A percentile compares a stretch with the other conserved stretches of the same genome.
phyloP scores from a whole-genome alignment of 2,888 invertebrate species.

The Sussaba pulchella region DNA sequence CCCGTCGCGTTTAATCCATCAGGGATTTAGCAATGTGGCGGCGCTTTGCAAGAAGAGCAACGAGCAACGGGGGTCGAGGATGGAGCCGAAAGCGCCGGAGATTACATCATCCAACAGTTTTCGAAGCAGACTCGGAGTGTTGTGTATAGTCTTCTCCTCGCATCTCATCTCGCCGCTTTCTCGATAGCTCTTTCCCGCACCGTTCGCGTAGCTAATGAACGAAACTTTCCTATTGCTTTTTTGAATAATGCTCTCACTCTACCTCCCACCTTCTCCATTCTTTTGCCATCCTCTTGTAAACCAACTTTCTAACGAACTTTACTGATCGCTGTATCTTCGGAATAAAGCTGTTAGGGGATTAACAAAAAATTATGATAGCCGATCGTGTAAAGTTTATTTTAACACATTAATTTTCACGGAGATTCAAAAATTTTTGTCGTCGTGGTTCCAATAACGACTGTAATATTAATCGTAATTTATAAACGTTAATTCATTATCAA shows the following conservation, averaged over 20 bases:
- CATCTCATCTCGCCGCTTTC: conserved; percentile 34
- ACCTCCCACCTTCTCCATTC: conserved; percentile 22
- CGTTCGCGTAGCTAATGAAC: conserved; percentile 71
- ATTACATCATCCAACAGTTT: conserved; percentile 64
- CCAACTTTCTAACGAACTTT: conserved; percentile 75
- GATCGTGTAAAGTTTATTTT: conserved; percentile 12
- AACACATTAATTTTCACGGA: not conserved
- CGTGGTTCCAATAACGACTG: not conserved
- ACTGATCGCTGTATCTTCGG: conserved; percentile 72
- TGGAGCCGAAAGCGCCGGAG: conserved; percentile 41
- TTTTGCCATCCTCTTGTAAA: conserved; percentile 58
- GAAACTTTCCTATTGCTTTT: conserved; percentile 77
- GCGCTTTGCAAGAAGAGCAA: conserved; percentile 36
- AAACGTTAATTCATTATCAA: too few relatives aligned
- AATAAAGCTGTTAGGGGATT: conserved; percentile 61
- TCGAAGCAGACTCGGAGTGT: conserved; percentile 46
- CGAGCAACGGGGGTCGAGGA: not conserved
- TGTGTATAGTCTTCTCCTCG: conserved; percentile 35
- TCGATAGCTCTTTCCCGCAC: conserved; percentile 32
- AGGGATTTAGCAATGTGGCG: conserved; percentile 48
- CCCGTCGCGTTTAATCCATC: conserved; percentile 59
- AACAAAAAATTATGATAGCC: conserved; percentile 37
- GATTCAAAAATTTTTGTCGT: not conserved
- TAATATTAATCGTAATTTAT: not conserved
- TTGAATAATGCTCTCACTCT: conserved; percentile 71